Evolutionary conservation across 2,888 invertebrate genomes (phyloP).

Genomic region (Torymus auratus): DNA sequence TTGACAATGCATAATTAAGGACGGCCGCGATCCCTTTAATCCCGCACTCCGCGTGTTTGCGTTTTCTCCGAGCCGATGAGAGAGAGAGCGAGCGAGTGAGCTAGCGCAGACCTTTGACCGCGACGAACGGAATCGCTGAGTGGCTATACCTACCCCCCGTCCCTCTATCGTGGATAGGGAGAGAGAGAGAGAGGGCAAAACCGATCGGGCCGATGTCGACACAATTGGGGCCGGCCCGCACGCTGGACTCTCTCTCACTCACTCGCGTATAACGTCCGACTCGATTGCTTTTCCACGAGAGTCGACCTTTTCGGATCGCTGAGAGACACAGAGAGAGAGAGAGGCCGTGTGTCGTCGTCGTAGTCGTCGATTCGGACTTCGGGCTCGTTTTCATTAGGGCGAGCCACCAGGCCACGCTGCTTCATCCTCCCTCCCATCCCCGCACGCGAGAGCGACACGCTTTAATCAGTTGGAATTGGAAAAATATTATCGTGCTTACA

Average conservation of each 20-base stretch:
- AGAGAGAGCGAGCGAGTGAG: constrained; percentile 54
- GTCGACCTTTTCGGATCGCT: constrained; percentile 18
- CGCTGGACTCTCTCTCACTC: constrained; percentile 10
- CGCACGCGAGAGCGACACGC: constrained; percentile 35
- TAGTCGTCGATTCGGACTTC: constrained; percentile 17
- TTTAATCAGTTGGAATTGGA: constrained; percentile 58
- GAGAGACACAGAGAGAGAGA: too few species aligned
- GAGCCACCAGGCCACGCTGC: neutral
- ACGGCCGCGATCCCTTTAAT: constrained; percentile 69
- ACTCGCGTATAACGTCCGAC: neutral
- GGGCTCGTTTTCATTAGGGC: constrained; percentile 51
- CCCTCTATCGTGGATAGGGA: constrained; percentile 57
- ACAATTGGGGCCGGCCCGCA: constrained; percentile 67
- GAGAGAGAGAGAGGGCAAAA: constrained; percentile 46
- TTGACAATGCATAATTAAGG: constrained; percentile 72
- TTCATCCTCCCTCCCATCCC: too few species aligned
- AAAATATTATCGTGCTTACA: constrained; percentile 57
- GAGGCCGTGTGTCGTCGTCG: too few species aligned
- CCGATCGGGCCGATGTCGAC: constrained; percentile 66
- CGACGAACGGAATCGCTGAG: constrained; percentile 64
- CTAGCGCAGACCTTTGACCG: constrained; percentile 66
- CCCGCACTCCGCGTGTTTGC: constrained; percentile 65
- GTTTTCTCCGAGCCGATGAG: constrained; percentile 65
- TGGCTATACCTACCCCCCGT: constrained; percentile 37
- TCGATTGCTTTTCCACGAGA: constrained; percentile 22